Base-by-base conservation (phyloP, 2,113 vertebrate genomes). In the Regulus satrapa region DNA sequence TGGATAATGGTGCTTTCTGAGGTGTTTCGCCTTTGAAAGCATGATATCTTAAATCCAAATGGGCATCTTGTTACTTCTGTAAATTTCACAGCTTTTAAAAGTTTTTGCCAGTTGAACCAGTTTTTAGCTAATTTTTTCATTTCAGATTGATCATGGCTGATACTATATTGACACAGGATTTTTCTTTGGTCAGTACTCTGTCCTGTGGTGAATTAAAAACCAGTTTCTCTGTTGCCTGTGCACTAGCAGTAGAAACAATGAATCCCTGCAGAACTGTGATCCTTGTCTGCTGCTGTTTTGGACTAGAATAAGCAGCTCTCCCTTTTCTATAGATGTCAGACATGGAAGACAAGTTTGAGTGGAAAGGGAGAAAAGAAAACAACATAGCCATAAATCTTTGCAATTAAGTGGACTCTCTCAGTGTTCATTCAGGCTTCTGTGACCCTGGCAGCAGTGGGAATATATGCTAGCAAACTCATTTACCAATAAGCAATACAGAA, bases 341-440 rank as follows among this genome's bases (percentile, higher is more conserved):
- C 83, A 17, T 20, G 51, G 89, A 92, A 95, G 95, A 94, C 81
- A 95, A 96, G 93, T 92, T 92, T 88, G 85, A 93, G 85, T 74
- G 55, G 85, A 94, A 92, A 80, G 40, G 40, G 94, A 73, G 88
- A 69, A 95, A 90, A 92, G 93, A 95, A 95, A 93, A 95, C 88
- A 93, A 48, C 55, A 34, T 36, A 84, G 82, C 68, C 82, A 92
- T 95, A 96, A 95, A 97, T 96, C 93, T 92, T 67, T 41, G 90
- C 92, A 93, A 90, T 88, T 88, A 94, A 88, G 82, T 90, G 85
- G n/a, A 32, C 61, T 81, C 78, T 79, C 48, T 58, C 32, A 88
- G 86, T 85, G 72, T 83, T 84, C 89, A 45, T 92, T 95, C 59
- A 88, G 92, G 26, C 71, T 92, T 83, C 67, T 86, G 82, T 96